These are phyloP conservation scores for Drosophila gaucha DNA, from an alignment of 2,888 invertebrate genomes.

Conservation along the genomic window DNA sequence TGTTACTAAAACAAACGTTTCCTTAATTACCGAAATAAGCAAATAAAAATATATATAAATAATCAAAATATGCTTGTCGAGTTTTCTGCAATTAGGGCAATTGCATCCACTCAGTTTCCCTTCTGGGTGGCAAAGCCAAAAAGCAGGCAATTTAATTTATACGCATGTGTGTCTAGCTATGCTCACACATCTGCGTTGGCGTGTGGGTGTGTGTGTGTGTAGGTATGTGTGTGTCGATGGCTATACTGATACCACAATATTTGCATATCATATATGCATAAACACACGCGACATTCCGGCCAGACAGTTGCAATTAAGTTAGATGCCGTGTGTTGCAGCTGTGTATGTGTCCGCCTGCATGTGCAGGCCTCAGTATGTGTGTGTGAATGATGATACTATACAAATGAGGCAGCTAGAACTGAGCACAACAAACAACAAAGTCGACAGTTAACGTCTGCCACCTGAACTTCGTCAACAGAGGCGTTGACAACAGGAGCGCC, in stretches of 20 bases:
- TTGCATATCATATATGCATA: conserved; percentile 79
- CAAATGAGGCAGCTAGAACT: conserved; percentile 54
- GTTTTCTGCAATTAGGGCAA: background rate
- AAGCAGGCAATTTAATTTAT: conserved; percentile 55
- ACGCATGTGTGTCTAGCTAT: conserved; percentile 9
- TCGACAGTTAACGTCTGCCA: conserved; percentile 55
- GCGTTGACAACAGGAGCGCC: conserved; percentile 34
- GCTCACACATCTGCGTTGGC: conserved; percentile 5
- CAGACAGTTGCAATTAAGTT: conserved; percentile 76
- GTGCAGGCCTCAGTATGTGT: conserved; percentile 10
- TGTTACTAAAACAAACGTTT: too few relatives aligned
- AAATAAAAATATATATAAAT: background rate
- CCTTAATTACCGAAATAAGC: too few relatives aligned
- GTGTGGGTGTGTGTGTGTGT: conserved; percentile 12
- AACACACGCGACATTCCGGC: conserved; percentile 67
- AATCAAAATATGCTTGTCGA: background rate
- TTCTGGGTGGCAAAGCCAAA: conserved; percentile 30
- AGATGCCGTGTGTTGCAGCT: conserved; percentile 36
- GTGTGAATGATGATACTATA: conserved; percentile 38
- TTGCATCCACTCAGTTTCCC: conserved; percentile 3
- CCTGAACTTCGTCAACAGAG: conserved; percentile 65
- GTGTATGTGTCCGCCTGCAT: conserved; percentile 16
- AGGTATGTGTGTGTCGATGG: conserved; percentile 18
- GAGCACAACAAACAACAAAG: conserved; percentile 41
- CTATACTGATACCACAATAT: conserved; percentile 73